Evolutionary conservation across 2,797 vertebrate species (phyloP).

Genomic region (Manis crassicaudata): DNA sequence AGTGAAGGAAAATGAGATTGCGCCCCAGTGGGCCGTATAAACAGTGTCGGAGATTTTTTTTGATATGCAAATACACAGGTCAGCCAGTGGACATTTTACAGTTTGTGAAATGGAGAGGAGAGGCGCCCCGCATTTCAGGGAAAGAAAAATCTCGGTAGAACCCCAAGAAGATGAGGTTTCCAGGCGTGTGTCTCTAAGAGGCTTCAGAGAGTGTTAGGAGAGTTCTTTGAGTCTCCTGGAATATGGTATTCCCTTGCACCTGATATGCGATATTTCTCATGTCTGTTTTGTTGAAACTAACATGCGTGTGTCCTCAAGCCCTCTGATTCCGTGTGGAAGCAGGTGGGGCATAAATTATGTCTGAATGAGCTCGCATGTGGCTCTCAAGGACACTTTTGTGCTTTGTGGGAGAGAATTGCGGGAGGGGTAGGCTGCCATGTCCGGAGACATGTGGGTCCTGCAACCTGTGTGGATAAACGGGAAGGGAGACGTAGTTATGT

Average conservation of each 20-base stretch:
- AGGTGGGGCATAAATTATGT: fast-evolving
- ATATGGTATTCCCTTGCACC: not conserved
- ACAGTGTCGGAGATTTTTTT: not conserved
- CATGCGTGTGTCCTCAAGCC: fast-evolving
- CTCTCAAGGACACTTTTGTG: fast-evolving
- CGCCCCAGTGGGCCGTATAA: not conserved
- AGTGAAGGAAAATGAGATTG: not conserved
- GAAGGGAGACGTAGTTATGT: not conserved
- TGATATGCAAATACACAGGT: not conserved
- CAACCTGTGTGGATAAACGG: fast-evolving
- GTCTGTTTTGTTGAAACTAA: not conserved
- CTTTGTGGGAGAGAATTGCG: not conserved
- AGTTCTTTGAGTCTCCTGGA: not conserved
- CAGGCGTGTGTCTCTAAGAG: not conserved
- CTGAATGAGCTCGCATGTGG: fast-evolving
- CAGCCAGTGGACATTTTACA: not conserved
- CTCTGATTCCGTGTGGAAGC: not conserved
- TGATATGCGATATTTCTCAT: not conserved
- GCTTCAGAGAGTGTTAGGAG: not conserved
- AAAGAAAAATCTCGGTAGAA: too few relatives aligned
- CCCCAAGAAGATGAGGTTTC: fast-evolving
- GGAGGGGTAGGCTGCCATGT: fast-evolving
- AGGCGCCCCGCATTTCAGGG: not conserved
- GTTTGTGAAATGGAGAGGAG: not conserved
- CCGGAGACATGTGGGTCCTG: not conserved